Evolutionary conservation across 2,797 vertebrate species (phyloP).

Genomic region (Chelon labrosus): DNA sequence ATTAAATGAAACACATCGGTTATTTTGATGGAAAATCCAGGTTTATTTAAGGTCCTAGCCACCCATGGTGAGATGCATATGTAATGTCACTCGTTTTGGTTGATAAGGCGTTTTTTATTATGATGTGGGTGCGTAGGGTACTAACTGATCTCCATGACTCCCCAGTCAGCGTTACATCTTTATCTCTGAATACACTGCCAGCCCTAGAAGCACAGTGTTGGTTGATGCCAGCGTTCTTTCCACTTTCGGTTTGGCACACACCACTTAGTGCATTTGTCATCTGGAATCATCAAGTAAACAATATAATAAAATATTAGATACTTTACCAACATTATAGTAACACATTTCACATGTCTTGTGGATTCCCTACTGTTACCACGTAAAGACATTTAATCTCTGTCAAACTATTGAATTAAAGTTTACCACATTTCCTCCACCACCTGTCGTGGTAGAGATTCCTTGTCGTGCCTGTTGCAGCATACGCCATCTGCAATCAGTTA

Average conservation of each 20-base stretch:
- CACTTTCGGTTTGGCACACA: not conserved
- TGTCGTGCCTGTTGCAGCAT: not conserved
- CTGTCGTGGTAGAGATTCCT: not conserved
- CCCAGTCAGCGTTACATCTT: not conserved
- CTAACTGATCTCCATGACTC: not conserved
- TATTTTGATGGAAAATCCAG: not conserved
- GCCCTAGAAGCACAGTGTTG: not conserved
- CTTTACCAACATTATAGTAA: not conserved
- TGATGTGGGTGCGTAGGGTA: not conserved
- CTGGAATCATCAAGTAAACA: not conserved
- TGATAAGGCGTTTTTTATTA: not conserved
- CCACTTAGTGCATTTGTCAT: not conserved
- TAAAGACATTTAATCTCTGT: not conserved
- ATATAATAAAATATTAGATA: not conserved
- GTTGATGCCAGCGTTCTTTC: not conserved
- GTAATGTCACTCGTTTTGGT: not conserved
- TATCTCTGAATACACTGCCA: not conserved
- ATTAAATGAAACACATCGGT: constrained; percentile 9
- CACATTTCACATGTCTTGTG: constrained; percentile 1
- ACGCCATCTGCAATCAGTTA: too few relatives aligned
- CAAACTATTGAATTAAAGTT: not conserved
- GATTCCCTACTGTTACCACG: not conserved
- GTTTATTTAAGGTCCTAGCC: constrained; percentile 13
- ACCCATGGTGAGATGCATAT: constrained; percentile 1
- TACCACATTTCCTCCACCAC: not conserved